Evolutionary conservation across 2,797 vertebrate species (phyloP), one percentile per base, ranked within the genome.

Genomic region (Nothura maculosa): DNA sequence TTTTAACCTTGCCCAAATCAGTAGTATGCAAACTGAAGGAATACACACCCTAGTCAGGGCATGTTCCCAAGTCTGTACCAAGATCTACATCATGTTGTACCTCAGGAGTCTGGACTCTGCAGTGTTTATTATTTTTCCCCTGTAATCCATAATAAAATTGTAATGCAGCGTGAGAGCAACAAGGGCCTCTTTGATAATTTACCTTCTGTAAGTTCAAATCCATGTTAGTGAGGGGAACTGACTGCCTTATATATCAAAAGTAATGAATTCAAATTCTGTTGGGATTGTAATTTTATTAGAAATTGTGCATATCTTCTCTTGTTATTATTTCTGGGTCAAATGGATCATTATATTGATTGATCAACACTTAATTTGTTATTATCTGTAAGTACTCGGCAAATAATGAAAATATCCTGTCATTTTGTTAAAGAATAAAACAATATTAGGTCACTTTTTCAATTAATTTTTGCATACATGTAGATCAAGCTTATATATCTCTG

Each of bases 261-360:
- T 97, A 94, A 97, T 97, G 95, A 92, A 93, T 96, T 97, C 94
- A 95, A 97, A 97, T 97, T 92, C 89, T 95, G 76, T 92, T 96
- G 96, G 89, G 97, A 97, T 96, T 96, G 81, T 90, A 76, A 89
- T 96, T 94, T 96, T 96, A 97, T 97, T 97, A 97, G 94, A 96
- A 97, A 91, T 92, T 89, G 82, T 85, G n/a, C 34, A 15, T 94
- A 66, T 88, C 73, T 85, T 95, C 69, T 75, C 66, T 88, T 95
- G 36, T 82, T 95, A 89, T 95, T 96, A 95, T 95, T 95, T 96
- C 69, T 91, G 68, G 90, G 91, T 90, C 89, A 94, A 96, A 94
- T 76, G 57, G 76, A 94, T 96, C 85, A 73, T 94, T 96, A 87
- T 86, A 94, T 92, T 94, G 95, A 96, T 93, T 93, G 78, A 95